Conservation (phyloP, 2,888 invertebrate genomes). For the Sminthurinus aureus region DNA sequence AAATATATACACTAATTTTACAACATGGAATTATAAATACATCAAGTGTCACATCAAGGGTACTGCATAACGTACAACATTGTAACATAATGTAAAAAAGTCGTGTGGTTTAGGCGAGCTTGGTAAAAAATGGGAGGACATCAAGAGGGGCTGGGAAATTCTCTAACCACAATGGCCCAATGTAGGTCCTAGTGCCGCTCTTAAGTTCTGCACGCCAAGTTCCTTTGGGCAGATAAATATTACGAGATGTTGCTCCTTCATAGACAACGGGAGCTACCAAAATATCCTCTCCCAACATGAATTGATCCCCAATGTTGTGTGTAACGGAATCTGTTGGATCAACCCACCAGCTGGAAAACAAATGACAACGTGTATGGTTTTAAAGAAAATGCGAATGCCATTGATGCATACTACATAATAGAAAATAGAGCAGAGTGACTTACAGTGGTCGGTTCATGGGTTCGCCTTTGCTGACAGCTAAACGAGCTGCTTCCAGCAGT, state of each 20-base stretch:
- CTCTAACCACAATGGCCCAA: conserved; percentile 66
- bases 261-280: conserved; percentile 79
- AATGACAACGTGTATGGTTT: too few species aligned
- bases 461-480: conserved; percentile 69
- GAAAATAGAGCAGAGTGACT: too few species aligned
- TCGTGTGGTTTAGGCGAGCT: background rate
- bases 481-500: conserved; percentile 68
- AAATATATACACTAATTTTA: too few species aligned
- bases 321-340: conserved; percentile 73
- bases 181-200: conserved; percentile 61
- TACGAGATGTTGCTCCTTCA: conserved; percentile 70
- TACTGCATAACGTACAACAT: too few species aligned
- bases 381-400: too few species aligned
- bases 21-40: too few species aligned
- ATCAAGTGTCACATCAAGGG: too few species aligned
- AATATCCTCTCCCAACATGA: conserved; percentile 77
- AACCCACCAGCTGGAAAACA: conserved; percentile 71
- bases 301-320: conserved; percentile 67
- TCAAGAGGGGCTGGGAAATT: conserved; percentile 62
- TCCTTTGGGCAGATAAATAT: conserved; percentile 79
- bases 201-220: conserved; percentile 67
- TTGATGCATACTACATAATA: too few species aligned
- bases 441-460: conserved; percentile 82
- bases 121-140: conserved; percentile 43
- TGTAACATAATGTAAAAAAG: too few species aligned